Evolutionary conservation across 2,797 vertebrate genomes (phyloP), one percentile per base, ranked within the genome.

Genomic region (Glyptemys insculpta): DNA sequence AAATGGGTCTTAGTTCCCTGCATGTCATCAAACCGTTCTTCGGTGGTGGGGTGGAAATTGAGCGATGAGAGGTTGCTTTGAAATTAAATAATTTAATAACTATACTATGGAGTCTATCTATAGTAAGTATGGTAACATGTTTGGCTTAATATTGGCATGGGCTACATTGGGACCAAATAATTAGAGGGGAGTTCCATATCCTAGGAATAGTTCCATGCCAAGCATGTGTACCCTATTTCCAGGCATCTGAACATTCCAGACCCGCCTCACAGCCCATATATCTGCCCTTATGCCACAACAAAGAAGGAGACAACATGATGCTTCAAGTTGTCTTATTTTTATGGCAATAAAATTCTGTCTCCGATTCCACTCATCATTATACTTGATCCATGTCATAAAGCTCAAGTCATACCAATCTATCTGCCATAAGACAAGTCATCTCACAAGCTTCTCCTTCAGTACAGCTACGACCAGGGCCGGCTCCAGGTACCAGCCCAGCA

Each of bases 331-430:
- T 87, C 87, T 95, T 96, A 97, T 94, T 94, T 82, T 87, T 78
- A 85, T 88, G 56, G 88, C n/a, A 62, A 87, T 80, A 94, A 56
- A 90, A 52, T 90, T 85, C 4, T 2, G 53, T 79, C 91, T 93
- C 82, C 29, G 12, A 86, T 89, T 92, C 85, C 54, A 87, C 82
- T 80, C 59, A 91, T 95, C 95, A 92, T 95, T 96, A 87, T 94
- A 94, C 91, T 91, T 94, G 89, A 92, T 91, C 86, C 88, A 85
- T 94, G 90, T 92, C 91, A 95, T 93, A 96, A 96, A 95, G 29
- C 68, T 59, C 78, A 94, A 96, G 92, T 94, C 90, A 83, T 88
- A 47, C 14, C 80, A 62, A 84, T 90, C 79, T 57, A 57, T 74
- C 90, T 93, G 50, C 90, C 79, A 87, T 50, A 72, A 88, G 85